phyloP scores from a whole-genome alignment of 2,797 vertebrate species.

The Brachymystax lenok region DNA sequence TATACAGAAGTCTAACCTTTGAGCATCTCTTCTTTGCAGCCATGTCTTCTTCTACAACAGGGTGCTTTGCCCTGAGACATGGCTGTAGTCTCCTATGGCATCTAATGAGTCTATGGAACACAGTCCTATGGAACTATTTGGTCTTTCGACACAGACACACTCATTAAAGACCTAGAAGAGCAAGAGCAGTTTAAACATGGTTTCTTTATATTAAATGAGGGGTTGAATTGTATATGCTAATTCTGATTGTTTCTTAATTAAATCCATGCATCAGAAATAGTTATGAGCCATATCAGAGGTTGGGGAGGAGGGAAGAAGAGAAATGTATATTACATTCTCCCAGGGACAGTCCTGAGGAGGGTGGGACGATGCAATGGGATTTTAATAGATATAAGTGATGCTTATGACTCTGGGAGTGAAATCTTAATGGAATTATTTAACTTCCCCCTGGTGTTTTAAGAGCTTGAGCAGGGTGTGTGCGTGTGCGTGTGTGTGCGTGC shows the following conservation, averaged over 20 bases:
- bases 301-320: conserved; percentile 2
- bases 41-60: conserved; percentile 5
- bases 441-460: conserved; percentile 31
- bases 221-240: conserved; percentile 76
- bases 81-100: neutral
- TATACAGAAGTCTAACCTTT: conserved; percentile 37
- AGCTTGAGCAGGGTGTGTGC: neutral
- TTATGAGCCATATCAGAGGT: conserved; percentile 67
- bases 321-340: conserved; percentile 64
- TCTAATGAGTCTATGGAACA: neutral
- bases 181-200: conserved; percentile 60
- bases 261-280: conserved; percentile 80
- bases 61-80: neutral
- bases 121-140: neutral
- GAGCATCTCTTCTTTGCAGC: conserved; percentile 41
- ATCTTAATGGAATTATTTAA: conserved; percentile 50
- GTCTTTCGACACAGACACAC: conserved; percentile 2
- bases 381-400: conserved; percentile 49
- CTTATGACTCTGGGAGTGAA: conserved; percentile 41
- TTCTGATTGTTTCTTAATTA: conserved; percentile 84
- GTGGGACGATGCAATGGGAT: conserved; percentile 26
- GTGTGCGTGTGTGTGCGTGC: conserved; percentile 11
- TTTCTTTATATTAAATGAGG: conserved; percentile 59
- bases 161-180: conserved; percentile 57
- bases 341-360: conserved; percentile 32